These are phyloP conservation scores for Tretioscincus oriximinensis DNA, from an alignment of 2,113 vertebrate genomes.

Conservation along the genomic window DNA sequence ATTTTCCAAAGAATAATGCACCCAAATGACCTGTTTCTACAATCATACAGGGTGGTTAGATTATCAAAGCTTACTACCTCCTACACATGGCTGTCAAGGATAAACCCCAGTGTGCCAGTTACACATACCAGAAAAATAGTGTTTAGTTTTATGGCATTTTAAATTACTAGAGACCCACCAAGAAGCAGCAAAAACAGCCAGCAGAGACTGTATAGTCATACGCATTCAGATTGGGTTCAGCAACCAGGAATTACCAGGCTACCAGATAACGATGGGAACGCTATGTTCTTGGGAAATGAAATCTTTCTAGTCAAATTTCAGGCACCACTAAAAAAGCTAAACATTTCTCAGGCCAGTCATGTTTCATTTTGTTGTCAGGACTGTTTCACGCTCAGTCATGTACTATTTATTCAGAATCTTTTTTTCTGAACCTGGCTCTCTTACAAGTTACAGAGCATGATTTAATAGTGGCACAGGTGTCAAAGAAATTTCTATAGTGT, in stretches of 20 bases:
- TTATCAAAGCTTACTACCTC: not conserved
- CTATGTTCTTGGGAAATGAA: constrained; percentile 8
- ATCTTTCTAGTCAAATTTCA: constrained; percentile 20
- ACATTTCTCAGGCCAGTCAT: not conserved
- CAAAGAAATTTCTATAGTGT: not conserved
- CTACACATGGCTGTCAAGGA: not conserved
- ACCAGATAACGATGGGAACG: constrained; percentile 20
- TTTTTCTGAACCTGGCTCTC: not conserved
- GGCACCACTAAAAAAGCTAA: constrained; percentile 9
- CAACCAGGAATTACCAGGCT: constrained; percentile 15
- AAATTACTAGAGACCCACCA: not conserved
- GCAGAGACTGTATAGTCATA: not conserved
- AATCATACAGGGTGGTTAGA: not conserved
- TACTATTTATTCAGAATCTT: not conserved
- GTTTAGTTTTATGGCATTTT: not conserved
- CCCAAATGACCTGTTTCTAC: not conserved
- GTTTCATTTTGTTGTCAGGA: constrained; percentile 10
- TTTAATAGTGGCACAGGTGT: not conserved
- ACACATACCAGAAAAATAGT: not conserved
- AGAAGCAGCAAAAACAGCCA: not conserved
- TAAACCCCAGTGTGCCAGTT: not conserved
- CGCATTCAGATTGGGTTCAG: constrained; percentile 1
- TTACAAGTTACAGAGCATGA: not conserved
- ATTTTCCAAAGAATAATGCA: not conserved
- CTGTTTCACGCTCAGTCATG: constrained; percentile 1